phyloP scores from a whole-genome alignment of 2,797 vertebrate genomes.

The Sparidentex hasta region DNA sequence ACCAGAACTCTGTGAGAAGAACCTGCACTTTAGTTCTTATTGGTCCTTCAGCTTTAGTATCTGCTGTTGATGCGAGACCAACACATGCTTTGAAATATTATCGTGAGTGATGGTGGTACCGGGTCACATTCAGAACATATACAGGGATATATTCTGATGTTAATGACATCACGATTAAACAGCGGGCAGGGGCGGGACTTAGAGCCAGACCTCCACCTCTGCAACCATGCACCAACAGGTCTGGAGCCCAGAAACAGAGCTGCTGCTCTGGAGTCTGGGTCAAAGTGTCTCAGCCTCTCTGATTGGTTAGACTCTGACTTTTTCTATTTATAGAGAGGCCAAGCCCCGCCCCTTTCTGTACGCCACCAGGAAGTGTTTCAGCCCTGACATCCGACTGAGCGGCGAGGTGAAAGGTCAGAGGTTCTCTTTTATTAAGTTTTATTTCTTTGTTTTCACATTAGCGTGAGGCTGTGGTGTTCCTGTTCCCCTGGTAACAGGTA shows the following conservation, averaged over 20 bases:
- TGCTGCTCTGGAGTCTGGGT: no score
- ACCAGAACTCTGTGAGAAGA: background rate
- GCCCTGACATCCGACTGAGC: background rate
- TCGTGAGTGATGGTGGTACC: background rate
- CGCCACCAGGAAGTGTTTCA: no score
- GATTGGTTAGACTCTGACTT: background rate
- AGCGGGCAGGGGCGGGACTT: background rate
- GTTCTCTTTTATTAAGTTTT: background rate
- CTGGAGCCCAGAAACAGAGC: background rate
- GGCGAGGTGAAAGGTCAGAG: background rate
- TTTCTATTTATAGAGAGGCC: background rate
- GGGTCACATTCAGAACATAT: background rate
- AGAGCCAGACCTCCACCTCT: background rate
- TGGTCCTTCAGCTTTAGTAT: background rate
- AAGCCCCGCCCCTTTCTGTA: no score
- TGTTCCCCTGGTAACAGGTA: background rate
- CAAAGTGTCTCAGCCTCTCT: no score
- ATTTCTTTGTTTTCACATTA: background rate
- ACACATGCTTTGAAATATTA: background rate
- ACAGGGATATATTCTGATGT: background rate
- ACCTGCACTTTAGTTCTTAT: background rate
- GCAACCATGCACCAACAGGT: background rate
- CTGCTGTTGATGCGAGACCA: background rate
- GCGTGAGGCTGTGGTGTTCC: background rate
- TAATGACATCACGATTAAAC: background rate